Conservation (phyloP, 2,113 vertebrate genomes). For the Macroglossus sobrinus region DNA sequence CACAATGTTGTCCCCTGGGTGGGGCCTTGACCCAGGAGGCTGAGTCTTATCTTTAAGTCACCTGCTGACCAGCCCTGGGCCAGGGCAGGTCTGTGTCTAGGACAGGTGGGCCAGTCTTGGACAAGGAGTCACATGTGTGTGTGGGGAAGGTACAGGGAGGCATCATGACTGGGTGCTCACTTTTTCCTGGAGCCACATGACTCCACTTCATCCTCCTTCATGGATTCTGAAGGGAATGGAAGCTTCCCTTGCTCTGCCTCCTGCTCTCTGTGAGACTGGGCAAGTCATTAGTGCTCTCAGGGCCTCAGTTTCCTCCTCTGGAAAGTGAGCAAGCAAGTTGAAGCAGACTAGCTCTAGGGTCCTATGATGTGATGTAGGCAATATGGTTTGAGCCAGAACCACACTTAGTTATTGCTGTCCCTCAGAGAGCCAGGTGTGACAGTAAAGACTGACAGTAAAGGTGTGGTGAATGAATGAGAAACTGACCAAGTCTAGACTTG, state of each 20-base stretch:
- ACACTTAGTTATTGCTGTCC: background rate
- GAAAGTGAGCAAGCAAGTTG: background rate
- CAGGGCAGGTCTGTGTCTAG: background rate
- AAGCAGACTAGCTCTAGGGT: background rate
- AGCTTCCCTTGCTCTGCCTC: background rate
- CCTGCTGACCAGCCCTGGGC: background rate
- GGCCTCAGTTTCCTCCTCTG: background rate
- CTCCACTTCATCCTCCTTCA: rapidly evolving
- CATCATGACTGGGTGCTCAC: background rate
- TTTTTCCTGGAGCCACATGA: background rate
- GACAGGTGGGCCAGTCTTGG: background rate
- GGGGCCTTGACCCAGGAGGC: background rate
- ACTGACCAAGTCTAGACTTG: background rate
- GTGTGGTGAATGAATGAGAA: background rate
- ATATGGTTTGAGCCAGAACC: background rate
- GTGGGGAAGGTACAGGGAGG: background rate
- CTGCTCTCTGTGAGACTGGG: background rate
- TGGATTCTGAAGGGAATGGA: background rate
- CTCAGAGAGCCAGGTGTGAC: background rate
- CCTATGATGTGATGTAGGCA: background rate
- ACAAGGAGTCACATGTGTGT: rapidly evolving
- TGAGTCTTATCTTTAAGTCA: background rate
- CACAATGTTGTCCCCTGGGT: background rate
- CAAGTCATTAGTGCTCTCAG: background rate
- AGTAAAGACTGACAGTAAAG: too few species aligned